Evolutionary conservation across 2,888 invertebrate genomes (phyloP), one percentile per base, ranked within the genome.

Genomic region (Tubiluchus corallicola): DNA sequence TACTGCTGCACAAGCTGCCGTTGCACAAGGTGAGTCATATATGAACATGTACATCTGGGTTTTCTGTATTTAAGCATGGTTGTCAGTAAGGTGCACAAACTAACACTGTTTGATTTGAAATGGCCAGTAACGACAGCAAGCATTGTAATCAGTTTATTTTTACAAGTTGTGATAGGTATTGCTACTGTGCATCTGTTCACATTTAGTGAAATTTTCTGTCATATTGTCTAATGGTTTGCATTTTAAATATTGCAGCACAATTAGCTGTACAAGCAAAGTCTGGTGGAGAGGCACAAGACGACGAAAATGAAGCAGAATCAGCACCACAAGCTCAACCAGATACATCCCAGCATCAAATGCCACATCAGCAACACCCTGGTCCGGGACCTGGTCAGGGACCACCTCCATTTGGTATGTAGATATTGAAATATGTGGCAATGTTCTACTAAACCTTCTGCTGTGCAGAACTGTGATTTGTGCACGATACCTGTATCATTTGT

Each of bases 371-470:
- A n/a, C 29, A 29, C 29, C 29, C 9, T 9, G n/a, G 9, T 9
- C 29, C 29, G 9, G n/a, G 9, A n/a, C 29, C 29, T 9, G 29
- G 29, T 29, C 70, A 53, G 71, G 71, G 47, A 4, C 69, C 67
- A 19, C 71, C 75, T 15, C 75, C 74, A 2, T 75, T 74, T 55
- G 75, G 74, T 37, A 70, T 80, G 48, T 50, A 49, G 4, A 47
- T 47, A 20, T 45, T 48, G n/a, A n/a, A n/a, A n/a, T n/a, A n/a
- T n/a, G n/a, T n/a, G n/a, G n/a, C n/a, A n/a, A n/a, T n/a, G n/a
- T n/a, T n/a, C n/a, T n/a, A n/a, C n/a, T n/a, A n/a, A n/a, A n/a
- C n/a, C n/a, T n/a, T n/a, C n/a, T n/a, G n/a, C n/a, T n/a, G n/a
- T n/a, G n/a, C n/a, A n/a, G n/a, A n/a, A n/a, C n/a, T n/a, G n/a